Base-by-base conservation (phyloP, 2,113 vertebrate genomes). In the Callipepla californica region DNA sequence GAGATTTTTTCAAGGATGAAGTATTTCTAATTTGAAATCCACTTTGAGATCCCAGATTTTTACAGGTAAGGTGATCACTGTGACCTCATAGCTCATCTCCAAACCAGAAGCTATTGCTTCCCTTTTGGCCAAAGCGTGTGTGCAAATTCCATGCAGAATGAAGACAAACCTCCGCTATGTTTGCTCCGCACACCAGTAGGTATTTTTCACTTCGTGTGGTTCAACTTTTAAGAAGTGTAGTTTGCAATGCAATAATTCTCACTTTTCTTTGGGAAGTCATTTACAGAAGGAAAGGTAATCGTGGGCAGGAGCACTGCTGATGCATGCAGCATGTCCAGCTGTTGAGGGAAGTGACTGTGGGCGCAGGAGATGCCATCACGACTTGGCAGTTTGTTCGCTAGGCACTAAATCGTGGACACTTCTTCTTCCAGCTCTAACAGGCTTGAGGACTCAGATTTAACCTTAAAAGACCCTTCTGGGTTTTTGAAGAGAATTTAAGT, bases 301-400 rank as follows among this genome's bases (percentile, higher is more conserved):
- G 22, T 53, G 66, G 40, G 65, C 11, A 6, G 30, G 57, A 85
- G 58, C 45, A 45, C n/a, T 87, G 93, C 66, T 92, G 79, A 72
- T 81, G 86, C 58, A 53, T 66, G 62, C 77, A 94, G 93, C 90
- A 88, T 30, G 76, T 95, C 47, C 28, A 67, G 67, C 70, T 86
- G 76, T 92, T 93, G 88, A 93, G 88, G 85, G 93, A 91, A 91
- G 76, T 92, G 59, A 55, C 91, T 88, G 15, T 57, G 76, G 72
- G 22, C 51, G 63, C 5, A 22, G 80, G 48, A 92, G 92, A 86
- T 92, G 73, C 86, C 77, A 53, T 89, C 85, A 58, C 78, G 93
- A 95, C 93, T 82, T 91, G 82, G 85, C 0, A 0, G 58, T 58
- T 91, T 95, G 92, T 94, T 95, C 95, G 88, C 91, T 78, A 91